Evolutionary conservation across 2,888 invertebrate species (phyloP).

Genomic region (Diaphora mendica): DNA sequence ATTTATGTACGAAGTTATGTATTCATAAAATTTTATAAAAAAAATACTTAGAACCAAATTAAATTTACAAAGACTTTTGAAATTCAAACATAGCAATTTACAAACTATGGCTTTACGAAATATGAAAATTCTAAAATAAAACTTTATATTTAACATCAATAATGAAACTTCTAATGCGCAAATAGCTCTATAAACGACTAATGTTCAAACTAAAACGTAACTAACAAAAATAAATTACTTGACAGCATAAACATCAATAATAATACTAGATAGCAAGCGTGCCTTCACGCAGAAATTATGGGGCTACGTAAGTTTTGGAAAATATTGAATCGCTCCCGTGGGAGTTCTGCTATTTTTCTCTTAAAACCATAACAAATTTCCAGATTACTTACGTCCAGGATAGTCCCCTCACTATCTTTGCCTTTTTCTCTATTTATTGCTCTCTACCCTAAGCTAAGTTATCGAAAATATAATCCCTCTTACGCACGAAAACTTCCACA

Average conservation of each 20-base stretch:
- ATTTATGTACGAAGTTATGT: too few relatives aligned
- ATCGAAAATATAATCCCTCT: conserved; percentile 86
- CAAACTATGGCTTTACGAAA: neutral
- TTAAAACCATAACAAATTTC: conserved; percentile 84
- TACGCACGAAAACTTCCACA: conserved; percentile 80
- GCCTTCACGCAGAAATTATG: conserved; percentile 40
- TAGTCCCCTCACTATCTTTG: conserved; percentile 68
- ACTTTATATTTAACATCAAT: neutral
- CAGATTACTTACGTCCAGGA: conserved; percentile 75
- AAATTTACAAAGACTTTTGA: too few relatives aligned
- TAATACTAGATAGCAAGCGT: conserved; percentile 51
- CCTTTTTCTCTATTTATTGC: conserved; percentile 82
- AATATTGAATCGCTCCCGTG: conserved; percentile 72
- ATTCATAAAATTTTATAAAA: too few relatives aligned
- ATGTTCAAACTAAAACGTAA: conserved; percentile 2
- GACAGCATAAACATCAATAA: conserved; percentile 24
- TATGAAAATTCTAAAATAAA: neutral
- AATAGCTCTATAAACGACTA: neutral
- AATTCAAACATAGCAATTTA: too few relatives aligned
- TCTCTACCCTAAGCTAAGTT: conserved; percentile 80
- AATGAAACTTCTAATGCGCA: neutral
- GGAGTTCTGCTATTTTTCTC: conserved; percentile 75
- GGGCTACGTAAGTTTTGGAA: conserved; percentile 49
- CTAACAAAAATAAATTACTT: conserved; percentile 22
- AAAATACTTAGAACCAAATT: too few relatives aligned